Conservation (phyloP, 2,113 vertebrate genomes). For the Mormyrus lacerda region DNA sequence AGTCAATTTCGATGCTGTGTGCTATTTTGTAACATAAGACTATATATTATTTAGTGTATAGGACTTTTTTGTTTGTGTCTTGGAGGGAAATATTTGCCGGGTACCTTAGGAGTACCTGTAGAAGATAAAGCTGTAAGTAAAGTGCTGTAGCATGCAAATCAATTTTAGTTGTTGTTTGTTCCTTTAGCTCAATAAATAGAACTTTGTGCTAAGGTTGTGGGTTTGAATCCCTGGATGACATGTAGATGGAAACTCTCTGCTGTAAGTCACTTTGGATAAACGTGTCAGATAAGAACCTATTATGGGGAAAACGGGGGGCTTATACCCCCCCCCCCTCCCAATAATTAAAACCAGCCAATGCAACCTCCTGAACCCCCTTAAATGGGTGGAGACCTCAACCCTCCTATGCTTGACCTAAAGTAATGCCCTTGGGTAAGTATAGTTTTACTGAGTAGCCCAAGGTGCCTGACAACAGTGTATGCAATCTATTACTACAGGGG, state of each 20-base stretch:
- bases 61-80: not conserved
- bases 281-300: not conserved
- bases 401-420: not conserved
- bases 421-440: not conserved
- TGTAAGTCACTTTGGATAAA: not conserved
- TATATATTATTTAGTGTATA: not conserved
- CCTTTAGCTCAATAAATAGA: not conserved
- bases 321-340: too few relatives aligned
- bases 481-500: not conserved
- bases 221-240: not conserved
- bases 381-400: too few relatives aligned
- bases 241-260: not conserved
- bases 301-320: not conserved
- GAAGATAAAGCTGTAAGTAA: not conserved
- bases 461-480: not conserved
- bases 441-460: not conserved
- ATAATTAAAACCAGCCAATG: too few relatives aligned
- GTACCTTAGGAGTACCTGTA: not conserved
- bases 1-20: not conserved
- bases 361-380: too few relatives aligned
- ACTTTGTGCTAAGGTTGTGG: not conserved
- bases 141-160: not conserved
- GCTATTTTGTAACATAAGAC: not conserved
- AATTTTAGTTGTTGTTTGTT: not conserved
- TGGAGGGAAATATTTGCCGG: not conserved